Percentiles rank a stretch among this genome's conserved stretches.
These are phyloP conservation scores for Palythoa grandis DNA, from an alignment of 92 coral and sea anemone genomes.

Conservation along the genomic window DNA sequence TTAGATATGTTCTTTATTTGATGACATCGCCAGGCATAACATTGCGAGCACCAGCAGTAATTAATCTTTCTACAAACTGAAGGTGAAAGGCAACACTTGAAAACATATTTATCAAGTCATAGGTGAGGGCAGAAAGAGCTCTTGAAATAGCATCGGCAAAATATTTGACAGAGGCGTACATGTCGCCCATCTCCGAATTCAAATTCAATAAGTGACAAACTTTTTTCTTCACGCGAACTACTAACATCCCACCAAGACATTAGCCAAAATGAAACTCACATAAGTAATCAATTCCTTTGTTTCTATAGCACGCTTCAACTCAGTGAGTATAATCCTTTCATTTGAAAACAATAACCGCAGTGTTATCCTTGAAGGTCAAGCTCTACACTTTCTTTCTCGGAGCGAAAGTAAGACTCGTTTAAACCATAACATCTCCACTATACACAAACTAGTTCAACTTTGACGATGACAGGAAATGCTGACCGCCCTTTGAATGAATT, in stretches of 20 bases:
- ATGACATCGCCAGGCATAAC: neutral
- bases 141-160: slow-evolving; percentile 2
- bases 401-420: neutral
- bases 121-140: slow-evolving; percentile 10
- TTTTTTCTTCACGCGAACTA: neutral
- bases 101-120: slow-evolving; percentile 17
- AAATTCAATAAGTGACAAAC: neutral
- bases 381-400: neutral
- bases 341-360: neutral
- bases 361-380: neutral
- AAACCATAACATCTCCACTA: neutral
- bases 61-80: neutral
- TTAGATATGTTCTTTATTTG: neutral
- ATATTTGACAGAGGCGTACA: neutral
- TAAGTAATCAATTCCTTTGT: slow-evolving; percentile 18
- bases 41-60: neutral
- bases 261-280: neutral
- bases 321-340: neutral
- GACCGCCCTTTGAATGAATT: slow-evolving; percentile 10
- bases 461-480: slow-evolving; percentile 10
- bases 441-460: neutral
- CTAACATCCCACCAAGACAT: neutral
- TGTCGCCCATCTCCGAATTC: neutral
- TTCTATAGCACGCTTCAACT: slow-evolving; percentile 27
- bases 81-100: neutral